These are phyloP conservation scores for Ctenopoma multispine DNA, from an alignment of 2,797 vertebrate genomes.

Conservation along the genomic window DNA sequence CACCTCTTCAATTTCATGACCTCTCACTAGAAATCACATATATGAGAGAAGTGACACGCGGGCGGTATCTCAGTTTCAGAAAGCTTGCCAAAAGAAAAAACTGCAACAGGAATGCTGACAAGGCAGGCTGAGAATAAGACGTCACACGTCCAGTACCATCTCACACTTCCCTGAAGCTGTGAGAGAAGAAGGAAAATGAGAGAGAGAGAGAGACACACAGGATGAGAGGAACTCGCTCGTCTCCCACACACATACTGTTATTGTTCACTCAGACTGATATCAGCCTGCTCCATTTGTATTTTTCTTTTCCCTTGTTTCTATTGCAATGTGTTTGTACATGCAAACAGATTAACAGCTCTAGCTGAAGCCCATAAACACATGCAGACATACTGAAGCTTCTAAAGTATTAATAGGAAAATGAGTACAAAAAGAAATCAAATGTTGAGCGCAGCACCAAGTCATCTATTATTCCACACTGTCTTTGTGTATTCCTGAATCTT, in stretches of 20 bases:
- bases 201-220: neutral
- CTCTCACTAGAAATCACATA: slow-evolving; percentile 66
- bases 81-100: slow-evolving; percentile 22
- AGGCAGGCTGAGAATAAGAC: slow-evolving; percentile 70
- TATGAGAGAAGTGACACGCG: slow-evolving; percentile 47
- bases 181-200: slow-evolving; percentile 28
- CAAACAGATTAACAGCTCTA: neutral
- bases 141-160: slow-evolving; percentile 76
- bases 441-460: slow-evolving; percentile 13
- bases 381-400: slow-evolving; percentile 5
- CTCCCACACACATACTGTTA: slow-evolving; percentile 17
- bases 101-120: slow-evolving; percentile 59
- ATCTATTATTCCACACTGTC: slow-evolving; percentile 27
- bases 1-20: slow-evolving; percentile 46
- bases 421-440: slow-evolving; percentile 18
- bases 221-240: slow-evolving; percentile 3
- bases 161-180: slow-evolving; percentile 60
- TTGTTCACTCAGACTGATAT: slow-evolving; percentile 5
- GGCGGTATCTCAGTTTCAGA: slow-evolving; percentile 30
- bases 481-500: slow-evolving; percentile 42
- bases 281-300: neutral
- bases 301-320: too few relatives aligned
- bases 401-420: slow-evolving; percentile 38
- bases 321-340: neutral
- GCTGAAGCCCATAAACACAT: neutral